Evolutionary conservation across 1,140 invertebrate genomes (phyloP).

Genomic region (Rhagoletis zephyria): DNA sequence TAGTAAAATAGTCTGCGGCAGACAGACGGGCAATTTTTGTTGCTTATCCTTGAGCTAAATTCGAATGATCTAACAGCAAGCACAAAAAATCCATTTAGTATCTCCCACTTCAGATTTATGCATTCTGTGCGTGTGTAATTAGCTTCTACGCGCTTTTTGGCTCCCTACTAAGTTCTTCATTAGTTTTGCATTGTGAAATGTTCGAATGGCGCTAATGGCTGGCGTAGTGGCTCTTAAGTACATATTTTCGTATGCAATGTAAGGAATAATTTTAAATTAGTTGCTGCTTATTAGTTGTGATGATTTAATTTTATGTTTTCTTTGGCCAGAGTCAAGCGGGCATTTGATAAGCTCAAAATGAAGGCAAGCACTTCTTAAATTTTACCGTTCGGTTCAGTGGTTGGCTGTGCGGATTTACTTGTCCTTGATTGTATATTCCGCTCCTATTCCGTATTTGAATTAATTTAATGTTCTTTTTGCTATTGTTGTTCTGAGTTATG

Average conservation of each 20-base stretch:
- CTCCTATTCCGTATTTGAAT: neutral
- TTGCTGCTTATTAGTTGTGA: neutral
- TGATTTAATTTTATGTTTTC: constrained; percentile 9
- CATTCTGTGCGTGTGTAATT: constrained; percentile 35
- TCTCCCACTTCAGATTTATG: neutral
- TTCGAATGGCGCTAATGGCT: neutral
- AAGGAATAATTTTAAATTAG: neutral
- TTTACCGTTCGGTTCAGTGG: neutral
- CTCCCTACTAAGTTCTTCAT: neutral
- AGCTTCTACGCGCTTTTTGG: neutral
- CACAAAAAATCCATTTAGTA: constrained; percentile 1
- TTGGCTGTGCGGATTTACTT: too few relatives aligned
- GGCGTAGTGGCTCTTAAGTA: too few relatives aligned
- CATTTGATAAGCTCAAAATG: neutral
- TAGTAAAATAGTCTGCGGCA: constrained; percentile 14
- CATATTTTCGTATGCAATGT: neutral
- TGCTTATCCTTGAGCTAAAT: neutral
- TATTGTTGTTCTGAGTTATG: too few relatives aligned
- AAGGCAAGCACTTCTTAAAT: neutral
- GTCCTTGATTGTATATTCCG: neutral
- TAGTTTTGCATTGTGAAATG: neutral
- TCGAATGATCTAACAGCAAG: neutral
- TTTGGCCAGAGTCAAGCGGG: neutral
- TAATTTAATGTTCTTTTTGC: neutral
- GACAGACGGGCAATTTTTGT: constrained; percentile 1